phyloP scores from a whole-genome alignment of 2,113 vertebrate species.

The Perca flavescens region DNA sequence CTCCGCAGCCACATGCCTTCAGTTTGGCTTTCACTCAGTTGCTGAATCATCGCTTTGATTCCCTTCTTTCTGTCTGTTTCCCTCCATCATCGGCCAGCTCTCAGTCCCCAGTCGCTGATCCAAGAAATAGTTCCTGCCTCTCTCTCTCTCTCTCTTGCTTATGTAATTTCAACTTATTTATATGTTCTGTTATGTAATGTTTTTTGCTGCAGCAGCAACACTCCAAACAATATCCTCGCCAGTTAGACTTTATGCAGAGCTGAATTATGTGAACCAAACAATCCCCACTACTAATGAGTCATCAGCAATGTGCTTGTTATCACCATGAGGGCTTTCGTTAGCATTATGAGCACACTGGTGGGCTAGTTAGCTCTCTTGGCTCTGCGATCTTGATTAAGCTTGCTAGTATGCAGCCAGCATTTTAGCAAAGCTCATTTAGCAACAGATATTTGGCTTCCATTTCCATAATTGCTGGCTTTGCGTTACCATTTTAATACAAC shows the following conservation, averaged over 20 bases:
- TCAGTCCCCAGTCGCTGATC: conserved; percentile 47
- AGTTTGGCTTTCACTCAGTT: conserved; percentile 50
- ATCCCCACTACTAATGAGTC: conserved; percentile 44
- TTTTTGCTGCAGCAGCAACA: conserved; percentile 37
- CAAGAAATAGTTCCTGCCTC: conserved; percentile 55
- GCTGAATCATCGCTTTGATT: conserved; percentile 74
- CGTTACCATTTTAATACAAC: conserved; percentile 42
- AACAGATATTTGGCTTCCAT: conserved; percentile 24
- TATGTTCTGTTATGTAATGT: conserved; percentile 64
- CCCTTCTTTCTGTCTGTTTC: conserved; percentile 52
- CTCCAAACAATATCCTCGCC: conserved; percentile 41
- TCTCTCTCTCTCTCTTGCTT: conserved; percentile 23
- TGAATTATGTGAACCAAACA: conserved; percentile 47
- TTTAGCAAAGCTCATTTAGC: conserved; percentile 21
- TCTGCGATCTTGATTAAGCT: conserved; percentile 17
- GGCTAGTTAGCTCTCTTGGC: conserved; percentile 6
- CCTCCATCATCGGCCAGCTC: conserved; percentile 63
- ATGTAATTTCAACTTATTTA: conserved; percentile 68
- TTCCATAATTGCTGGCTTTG: conserved; percentile 36
- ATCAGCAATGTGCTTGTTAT: conserved; percentile 17
- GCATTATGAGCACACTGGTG: background rate
- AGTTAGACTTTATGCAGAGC: conserved; percentile 39
- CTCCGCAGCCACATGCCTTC: conserved; percentile 37
- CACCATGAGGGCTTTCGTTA: conserved; percentile 13
- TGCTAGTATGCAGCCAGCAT: conserved; percentile 9